These are phyloP conservation scores for Piaya cayana DNA, from an alignment of 2,113 vertebrate genomes.

Conservation along the genomic window DNA sequence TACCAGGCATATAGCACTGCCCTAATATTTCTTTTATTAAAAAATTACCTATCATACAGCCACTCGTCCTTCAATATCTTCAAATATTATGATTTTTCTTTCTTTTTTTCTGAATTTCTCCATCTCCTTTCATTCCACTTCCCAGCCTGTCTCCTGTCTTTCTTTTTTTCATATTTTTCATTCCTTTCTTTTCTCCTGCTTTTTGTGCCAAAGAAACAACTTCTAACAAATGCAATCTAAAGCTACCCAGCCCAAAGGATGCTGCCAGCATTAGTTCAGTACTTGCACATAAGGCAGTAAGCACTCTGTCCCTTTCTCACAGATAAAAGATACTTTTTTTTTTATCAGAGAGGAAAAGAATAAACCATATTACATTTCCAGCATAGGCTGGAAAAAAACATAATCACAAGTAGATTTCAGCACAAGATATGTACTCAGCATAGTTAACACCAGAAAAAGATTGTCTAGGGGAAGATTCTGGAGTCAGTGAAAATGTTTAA, in stretches of 20 bases:
- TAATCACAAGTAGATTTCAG: neutral
- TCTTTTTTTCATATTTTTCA: neutral
- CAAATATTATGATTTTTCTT: neutral
- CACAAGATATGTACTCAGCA: neutral
- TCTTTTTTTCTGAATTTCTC: neutral
- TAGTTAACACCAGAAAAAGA: neutral
- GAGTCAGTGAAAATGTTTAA: neutral
- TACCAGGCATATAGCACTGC: neutral
- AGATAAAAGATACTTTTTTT: neutral
- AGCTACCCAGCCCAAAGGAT: neutral
- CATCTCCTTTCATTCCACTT: neutral
- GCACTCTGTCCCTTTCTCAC: neutral
- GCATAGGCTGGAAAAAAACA: neutral
- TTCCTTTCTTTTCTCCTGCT: neutral
- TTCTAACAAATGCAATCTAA: neutral
- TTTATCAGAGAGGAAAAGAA: neutral
- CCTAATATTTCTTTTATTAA: neutral
- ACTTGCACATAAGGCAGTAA: neutral
- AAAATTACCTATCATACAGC: neutral
- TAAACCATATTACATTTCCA: neutral
- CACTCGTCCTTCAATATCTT: neutral
- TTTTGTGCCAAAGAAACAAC: neutral
- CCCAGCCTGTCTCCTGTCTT: neutral
- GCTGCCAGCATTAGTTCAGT: neutral
- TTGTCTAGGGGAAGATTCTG: neutral